Evolutionary conservation across 1,140 invertebrate genomes (phyloP).

Genomic region (Tribolium madens): DNA sequence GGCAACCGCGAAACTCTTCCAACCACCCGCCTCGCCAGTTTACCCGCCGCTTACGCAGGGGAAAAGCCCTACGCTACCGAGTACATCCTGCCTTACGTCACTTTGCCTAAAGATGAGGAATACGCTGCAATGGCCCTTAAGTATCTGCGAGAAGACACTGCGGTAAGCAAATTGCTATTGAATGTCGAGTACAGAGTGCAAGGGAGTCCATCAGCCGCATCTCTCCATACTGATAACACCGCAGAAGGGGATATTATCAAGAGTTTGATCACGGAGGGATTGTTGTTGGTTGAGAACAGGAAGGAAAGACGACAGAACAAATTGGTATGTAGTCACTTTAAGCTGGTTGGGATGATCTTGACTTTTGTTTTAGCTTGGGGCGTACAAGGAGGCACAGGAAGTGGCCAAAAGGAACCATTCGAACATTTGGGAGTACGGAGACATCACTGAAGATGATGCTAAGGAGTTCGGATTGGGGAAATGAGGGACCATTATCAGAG

Average conservation of each 20-base stretch:
- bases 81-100: constrained; percentile 86
- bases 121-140: constrained; percentile 81
- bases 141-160: constrained; percentile 76
- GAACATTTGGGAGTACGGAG: constrained; percentile 96
- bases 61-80: constrained; percentile 88
- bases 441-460: constrained; percentile 96
- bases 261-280: constrained; percentile 86
- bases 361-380: constrained; percentile 71
- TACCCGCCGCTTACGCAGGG: constrained; percentile 82
- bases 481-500: constrained; percentile 50
- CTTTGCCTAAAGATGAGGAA: constrained; percentile 87
- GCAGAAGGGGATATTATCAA: constrained; percentile 87
- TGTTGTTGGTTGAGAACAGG: constrained; percentile 83
- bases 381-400: constrained; percentile 88
- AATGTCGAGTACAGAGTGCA: constrained; percentile 79
- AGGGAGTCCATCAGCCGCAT: constrained; percentile 75
- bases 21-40: constrained; percentile 75
- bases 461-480: constrained; percentile 81
- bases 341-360: background rate
- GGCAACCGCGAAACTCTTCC: constrained; percentile 81
- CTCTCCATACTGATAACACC: constrained; percentile 77
- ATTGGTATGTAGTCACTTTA: constrained; percentile 70
- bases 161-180: constrained; percentile 74
- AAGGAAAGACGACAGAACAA: constrained; percentile 85
- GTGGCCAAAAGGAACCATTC: constrained; percentile 85